Percentiles rank a stretch among this genome's conserved stretches.
Evolutionary conservation across 2,797 vertebrate species (phyloP).

Genomic region (Manis crassicaudata): DNA sequence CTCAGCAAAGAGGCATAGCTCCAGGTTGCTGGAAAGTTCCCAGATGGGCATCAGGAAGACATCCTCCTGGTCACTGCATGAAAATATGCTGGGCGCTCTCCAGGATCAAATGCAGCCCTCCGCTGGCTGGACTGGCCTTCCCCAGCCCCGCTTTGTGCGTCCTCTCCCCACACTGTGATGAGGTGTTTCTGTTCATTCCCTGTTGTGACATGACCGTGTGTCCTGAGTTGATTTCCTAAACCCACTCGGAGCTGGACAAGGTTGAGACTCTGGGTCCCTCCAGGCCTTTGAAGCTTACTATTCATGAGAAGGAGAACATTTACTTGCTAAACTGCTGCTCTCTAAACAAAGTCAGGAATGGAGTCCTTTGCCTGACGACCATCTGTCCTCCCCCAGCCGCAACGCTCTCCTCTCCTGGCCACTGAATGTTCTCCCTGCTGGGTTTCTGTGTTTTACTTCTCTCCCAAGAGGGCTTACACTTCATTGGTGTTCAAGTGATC

Average conservation of each 20-base stretch:
- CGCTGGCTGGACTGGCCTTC: neutral
- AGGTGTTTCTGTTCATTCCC: neutral
- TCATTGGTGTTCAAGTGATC: neutral
- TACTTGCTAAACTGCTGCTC: slow-evolving; percentile 28
- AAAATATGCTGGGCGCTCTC: neutral
- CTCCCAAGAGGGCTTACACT: neutral
- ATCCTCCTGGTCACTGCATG: neutral
- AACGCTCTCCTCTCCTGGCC: too few relatives aligned
- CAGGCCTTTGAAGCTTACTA: neutral
- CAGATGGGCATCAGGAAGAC: neutral
- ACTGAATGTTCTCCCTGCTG: neutral
- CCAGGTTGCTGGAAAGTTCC: neutral
- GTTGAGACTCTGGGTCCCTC: neutral
- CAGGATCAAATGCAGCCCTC: neutral
- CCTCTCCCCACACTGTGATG: neutral
- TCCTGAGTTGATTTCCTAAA: neutral
- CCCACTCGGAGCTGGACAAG: neutral
- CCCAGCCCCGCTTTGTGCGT: neutral
- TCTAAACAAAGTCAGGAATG: neutral
- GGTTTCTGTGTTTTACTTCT: neutral
- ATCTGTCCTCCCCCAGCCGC: accelerated
- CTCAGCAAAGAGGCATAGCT: neutral
- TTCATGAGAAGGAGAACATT: neutral
- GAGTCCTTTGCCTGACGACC: neutral
- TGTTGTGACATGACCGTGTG: neutral